Evolutionary conservation across 2,113 vertebrate species (phyloP), one percentile per base, ranked within the genome.

Genomic region (Leptobrachium ailaonicum): DNA sequence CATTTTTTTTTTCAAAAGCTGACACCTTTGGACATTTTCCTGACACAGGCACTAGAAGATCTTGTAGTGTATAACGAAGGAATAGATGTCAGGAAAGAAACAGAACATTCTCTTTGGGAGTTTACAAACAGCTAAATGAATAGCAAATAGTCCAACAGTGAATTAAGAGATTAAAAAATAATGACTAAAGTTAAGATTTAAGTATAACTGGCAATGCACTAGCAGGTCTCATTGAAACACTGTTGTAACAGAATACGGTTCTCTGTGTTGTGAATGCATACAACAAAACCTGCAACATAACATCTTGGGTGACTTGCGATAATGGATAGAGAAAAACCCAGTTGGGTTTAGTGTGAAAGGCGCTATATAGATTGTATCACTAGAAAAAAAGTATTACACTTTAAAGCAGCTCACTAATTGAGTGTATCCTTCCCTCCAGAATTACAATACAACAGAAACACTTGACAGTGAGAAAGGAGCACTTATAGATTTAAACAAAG

Each of bases 161-260:
- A 74, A 80, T 74, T 67, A 80, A 68, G 47, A 73, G 47, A 79
- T 73, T 79, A 73, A 66, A 73, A 79, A 79, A 47, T 69, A 77
- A 77, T 77, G 75, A 70, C 60, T 41, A 70, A 45, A 69, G 66
- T 77, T 58, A 70, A 77, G 66, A 44, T 58, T 77, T 43, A 77
- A 70, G 53, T 20, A 47, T 69, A 50, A 43, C 50, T 69, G n/a
- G 75, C n/a, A 77, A 44, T 77, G 66, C 45, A 44, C 12, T 70
- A 60, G 3, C 3, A 4, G 56, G 13, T 11, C 10, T 60, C 13
- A 11, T 60, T 60, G 56, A 2, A 8, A 50, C 20, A 32, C 20
- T 32, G 20, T 32, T 32, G 40, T 76, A 76, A 41, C 43, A 76
- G 32, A 76, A 76, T 66, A 2, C 11, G 43, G 20, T 32, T 32